Conservation (phyloP, 2,888 invertebrate genomes). For the Philopedon plagiatum region DNA sequence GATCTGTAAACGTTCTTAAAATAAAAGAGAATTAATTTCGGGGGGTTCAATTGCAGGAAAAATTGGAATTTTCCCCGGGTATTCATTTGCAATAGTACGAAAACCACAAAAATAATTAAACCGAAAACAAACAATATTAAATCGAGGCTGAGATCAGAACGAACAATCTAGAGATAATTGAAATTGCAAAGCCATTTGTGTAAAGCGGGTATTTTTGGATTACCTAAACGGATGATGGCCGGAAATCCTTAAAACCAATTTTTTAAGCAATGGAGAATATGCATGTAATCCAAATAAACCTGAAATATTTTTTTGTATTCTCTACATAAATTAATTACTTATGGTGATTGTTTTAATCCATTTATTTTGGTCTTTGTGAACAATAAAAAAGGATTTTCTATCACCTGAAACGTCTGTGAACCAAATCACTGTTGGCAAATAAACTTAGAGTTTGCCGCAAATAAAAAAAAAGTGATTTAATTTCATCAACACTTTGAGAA, state of each 20-base stretch:
- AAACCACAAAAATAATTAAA: background rate
- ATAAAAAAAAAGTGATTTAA: too few relatives aligned
- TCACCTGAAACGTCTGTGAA: too few relatives aligned
- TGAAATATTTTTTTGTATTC: too few relatives aligned
- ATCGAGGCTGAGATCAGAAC: background rate
- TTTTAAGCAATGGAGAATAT: background rate
- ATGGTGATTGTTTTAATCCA: too few relatives aligned
- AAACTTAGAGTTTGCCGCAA: too few relatives aligned
- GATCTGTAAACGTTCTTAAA: background rate
- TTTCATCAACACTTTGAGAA: too few relatives aligned
- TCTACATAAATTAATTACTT: too few relatives aligned
- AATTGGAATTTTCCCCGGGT: background rate
- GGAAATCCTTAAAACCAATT: background rate
- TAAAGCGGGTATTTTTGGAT: background rate
- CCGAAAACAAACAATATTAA: slow-evolving; percentile 4
- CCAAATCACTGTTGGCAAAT: too few relatives aligned
- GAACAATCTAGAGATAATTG: background rate
- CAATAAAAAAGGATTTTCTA: too few relatives aligned
- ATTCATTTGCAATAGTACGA: background rate
- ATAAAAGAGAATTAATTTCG: background rate
- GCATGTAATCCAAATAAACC: too few relatives aligned
- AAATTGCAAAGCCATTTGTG: background rate
- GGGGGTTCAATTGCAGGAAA: background rate
- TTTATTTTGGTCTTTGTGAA: too few relatives aligned
- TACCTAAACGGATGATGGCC: background rate